Evolutionary conservation across 2,113 vertebrate genomes (phyloP).

Genomic region (Bubo scandiacus): DNA sequence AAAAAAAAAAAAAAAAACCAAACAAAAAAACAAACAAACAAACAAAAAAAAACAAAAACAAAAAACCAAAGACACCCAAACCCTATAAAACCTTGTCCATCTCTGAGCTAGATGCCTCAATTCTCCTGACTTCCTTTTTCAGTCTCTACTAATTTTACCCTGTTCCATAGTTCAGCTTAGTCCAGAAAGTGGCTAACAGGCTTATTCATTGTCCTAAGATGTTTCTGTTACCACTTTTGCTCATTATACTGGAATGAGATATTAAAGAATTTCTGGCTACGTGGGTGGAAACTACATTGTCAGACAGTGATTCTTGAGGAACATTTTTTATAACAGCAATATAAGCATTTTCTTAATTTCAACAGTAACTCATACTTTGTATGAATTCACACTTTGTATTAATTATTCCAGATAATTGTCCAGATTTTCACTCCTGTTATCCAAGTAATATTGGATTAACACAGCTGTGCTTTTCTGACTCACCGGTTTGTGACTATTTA

Average conservation of each 20-base stretch:
- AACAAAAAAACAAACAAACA: background rate
- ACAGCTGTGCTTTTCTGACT: background rate
- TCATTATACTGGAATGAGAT: background rate
- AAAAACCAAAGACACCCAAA: background rate
- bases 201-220: background rate
- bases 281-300: background rate
- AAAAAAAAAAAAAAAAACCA: background rate
- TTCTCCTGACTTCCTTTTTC: background rate
- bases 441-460: background rate
- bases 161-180: background rate
- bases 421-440: background rate
- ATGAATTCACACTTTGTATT: background rate
- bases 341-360: background rate
- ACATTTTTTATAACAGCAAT: background rate
- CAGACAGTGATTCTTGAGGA: background rate
- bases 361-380: background rate
- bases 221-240: background rate
- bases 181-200: background rate
- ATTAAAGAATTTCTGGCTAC: background rate
- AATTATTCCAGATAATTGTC: background rate
- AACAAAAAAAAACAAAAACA: background rate
- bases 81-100: background rate
- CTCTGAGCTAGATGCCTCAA: background rate
- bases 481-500: background rate
- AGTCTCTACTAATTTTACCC: background rate